A percentile compares a stretch with the other conserved stretches of the same genome.
These are phyloP conservation scores for Brachionus calyciflorus DNA, from an alignment of 1,140 invertebrate genomes.

Conservation along the genomic window DNA sequence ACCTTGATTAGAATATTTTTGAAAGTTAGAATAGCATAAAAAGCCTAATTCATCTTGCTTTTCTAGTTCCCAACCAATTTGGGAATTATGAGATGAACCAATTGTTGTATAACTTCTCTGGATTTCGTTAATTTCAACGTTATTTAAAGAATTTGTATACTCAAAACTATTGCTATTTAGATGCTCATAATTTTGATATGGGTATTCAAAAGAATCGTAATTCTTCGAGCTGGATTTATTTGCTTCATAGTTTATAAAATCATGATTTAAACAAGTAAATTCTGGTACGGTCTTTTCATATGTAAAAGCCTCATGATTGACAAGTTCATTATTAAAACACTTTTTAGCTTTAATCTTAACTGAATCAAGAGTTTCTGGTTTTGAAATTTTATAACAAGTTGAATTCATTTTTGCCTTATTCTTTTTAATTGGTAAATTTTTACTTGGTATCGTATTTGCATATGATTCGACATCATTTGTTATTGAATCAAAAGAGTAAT, in stretches of 20 bases:
- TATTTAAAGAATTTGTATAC: neutral
- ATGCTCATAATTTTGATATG: neutral
- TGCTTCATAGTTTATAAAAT: neutral
- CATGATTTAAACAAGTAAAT: neutral
- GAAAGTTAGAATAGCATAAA: neutral
- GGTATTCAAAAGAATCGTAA: neutral
- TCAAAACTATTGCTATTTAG: neutral
- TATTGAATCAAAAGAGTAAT: no score
- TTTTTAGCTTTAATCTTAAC: neutral
- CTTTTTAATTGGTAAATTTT: slow-evolving; percentile 36
- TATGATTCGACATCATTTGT: no score
- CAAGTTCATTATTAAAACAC: neutral
- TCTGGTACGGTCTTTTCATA: neutral
- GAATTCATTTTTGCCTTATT: slow-evolving; percentile 11
- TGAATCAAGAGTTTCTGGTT: neutral
- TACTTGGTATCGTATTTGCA: neutral
- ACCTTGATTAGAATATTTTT: neutral
- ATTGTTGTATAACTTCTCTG: neutral
- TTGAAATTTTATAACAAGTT: neutral
- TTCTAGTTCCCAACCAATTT: neutral
- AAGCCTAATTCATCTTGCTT: neutral
- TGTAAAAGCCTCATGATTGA: no score
- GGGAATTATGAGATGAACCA: neutral
- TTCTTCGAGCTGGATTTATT: neutral
- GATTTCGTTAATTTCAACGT: no score